These are phyloP conservation scores for Dorcus hopei DNA, from an alignment of 2,888 invertebrate species.

Conservation along the genomic window DNA sequence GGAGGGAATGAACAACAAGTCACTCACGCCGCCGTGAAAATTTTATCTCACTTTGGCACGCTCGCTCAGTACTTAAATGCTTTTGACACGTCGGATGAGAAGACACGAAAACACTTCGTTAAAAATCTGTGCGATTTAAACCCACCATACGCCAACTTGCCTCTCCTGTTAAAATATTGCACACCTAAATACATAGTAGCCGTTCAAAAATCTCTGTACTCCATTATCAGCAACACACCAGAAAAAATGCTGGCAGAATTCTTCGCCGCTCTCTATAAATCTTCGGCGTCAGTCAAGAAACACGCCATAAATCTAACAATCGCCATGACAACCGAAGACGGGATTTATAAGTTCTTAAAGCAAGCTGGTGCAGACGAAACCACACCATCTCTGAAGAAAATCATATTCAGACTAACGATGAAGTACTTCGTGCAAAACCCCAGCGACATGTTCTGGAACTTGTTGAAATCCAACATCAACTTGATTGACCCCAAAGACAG, in stretches of 20 bases:
- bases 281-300: constrained; percentile 14
- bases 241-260: constrained; percentile 1
- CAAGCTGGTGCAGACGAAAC: not conserved
- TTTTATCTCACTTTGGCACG: too few relatives aligned
- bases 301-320: not conserved
- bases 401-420: not conserved
- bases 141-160: not conserved
- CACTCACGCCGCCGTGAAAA: too few relatives aligned
- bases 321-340: not conserved
- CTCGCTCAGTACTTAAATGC: too few relatives aligned
- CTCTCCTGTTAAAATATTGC: constrained; percentile 12
- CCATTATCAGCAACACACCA: not conserved
- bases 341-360: not conserved
- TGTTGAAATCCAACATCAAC: not conserved
- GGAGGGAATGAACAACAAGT: not conserved
- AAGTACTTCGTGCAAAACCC: not conserved
- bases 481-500: not conserved
- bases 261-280: constrained; percentile 1
- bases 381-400: not conserved
- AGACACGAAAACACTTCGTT: not conserved
- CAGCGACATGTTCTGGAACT: not conserved
- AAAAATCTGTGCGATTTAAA: not conserved
- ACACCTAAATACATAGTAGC: constrained; percentile 13
- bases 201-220: constrained; percentile 5
- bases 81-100: too few relatives aligned